A percentile compares a stretch with the other conserved stretches of the same genome.
These are phyloP conservation scores for Blastobasis lacticolella DNA, from an alignment of 2,888 invertebrate genomes.

Conservation along the genomic window DNA sequence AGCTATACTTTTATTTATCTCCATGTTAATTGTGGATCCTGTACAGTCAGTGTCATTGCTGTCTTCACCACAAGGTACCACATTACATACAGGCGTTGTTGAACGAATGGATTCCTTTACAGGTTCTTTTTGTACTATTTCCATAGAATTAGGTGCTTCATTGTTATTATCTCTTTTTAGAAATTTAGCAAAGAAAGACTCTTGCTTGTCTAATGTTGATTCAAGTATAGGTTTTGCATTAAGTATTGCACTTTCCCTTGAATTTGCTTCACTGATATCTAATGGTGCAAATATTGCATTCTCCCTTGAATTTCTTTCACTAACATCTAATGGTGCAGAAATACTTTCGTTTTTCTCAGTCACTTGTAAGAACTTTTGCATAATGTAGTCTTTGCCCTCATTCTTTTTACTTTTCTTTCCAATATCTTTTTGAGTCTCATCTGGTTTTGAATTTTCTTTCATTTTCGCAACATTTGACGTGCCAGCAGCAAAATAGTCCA, in stretches of 20 bases:
- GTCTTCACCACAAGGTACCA: slow-evolving; percentile 42
- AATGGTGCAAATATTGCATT: slow-evolving; percentile 1
- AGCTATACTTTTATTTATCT: slow-evolving; percentile 64
- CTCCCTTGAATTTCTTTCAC: neutral
- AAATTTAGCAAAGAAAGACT: slow-evolving; percentile 65
- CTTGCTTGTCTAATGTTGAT: slow-evolving; percentile 47
- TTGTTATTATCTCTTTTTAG: slow-evolving; percentile 24
- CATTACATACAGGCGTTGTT: slow-evolving; percentile 37
- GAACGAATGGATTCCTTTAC: slow-evolving; percentile 17
- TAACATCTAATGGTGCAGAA: neutral
- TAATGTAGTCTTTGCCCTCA: slow-evolving; percentile 41
- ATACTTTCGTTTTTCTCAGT: slow-evolving; percentile 16
- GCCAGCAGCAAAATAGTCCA: slow-evolving; percentile 72
- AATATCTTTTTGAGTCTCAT: slow-evolving; percentile 14
- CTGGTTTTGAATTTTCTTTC: slow-evolving; percentile 21
- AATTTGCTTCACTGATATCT: slow-evolving; percentile 2
- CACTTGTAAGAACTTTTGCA: slow-evolving; percentile 36
- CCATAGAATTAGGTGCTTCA: slow-evolving; percentile 8
- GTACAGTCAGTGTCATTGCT: slow-evolving; percentile 59
- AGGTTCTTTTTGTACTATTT: slow-evolving; percentile 1
- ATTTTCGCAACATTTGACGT: slow-evolving; percentile 33
- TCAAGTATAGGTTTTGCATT: slow-evolving; percentile 21
- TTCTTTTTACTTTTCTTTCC: slow-evolving; percentile 17
- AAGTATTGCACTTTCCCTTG: neutral
- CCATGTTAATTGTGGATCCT: slow-evolving; percentile 59